Percentiles rank a stretch among this genome's conserved stretches.
Conservation (phyloP, 2,888 invertebrate genomes). For the Yponomeuta cagnagella region DNA sequence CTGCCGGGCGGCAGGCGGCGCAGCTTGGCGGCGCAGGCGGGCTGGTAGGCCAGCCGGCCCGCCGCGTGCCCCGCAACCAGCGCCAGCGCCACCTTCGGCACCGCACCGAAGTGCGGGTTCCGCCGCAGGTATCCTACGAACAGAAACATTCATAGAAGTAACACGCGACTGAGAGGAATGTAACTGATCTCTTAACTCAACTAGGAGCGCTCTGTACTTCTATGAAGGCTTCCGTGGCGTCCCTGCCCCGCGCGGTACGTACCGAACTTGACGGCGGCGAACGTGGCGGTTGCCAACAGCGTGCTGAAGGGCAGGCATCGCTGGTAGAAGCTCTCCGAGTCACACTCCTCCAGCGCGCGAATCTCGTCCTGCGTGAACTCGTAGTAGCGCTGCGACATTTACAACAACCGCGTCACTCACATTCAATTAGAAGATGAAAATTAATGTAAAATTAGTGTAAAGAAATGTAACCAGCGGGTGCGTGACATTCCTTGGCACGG, state of each 20-base stretch:
- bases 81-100: conserved; percentile 80
- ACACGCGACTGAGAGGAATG: conserved; percentile 42
- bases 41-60: conserved; percentile 85
- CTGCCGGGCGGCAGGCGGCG: conserved; percentile 81
- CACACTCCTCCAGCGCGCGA: conserved; percentile 83
- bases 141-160: conserved; percentile 69
- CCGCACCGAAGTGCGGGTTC: conserved; percentile 79
- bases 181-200: conserved; percentile 29
- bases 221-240: conserved; percentile 54
- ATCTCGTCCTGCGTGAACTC: conserved; percentile 84
- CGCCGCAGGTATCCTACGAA: conserved; percentile 71
- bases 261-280: conserved; percentile 80
- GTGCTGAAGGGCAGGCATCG: conserved; percentile 83
- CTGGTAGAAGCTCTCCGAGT: conserved; percentile 85
- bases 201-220: conserved; percentile 46
- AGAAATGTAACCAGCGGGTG: conserved; percentile 52
- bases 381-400: conserved; percentile 61
- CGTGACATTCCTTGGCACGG: conserved; percentile 46
- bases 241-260: conserved; percentile 26
- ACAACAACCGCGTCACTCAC: background rate
- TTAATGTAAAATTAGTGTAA: background rate
- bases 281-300: conserved; percentile 77
- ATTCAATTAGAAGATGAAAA: too few relatives aligned
- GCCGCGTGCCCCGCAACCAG: conserved; percentile 81
- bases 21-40: conserved; percentile 82